Conservation (phyloP, 92 coral and sea anemone species). For the Parazoanthus darwini region DNA sequence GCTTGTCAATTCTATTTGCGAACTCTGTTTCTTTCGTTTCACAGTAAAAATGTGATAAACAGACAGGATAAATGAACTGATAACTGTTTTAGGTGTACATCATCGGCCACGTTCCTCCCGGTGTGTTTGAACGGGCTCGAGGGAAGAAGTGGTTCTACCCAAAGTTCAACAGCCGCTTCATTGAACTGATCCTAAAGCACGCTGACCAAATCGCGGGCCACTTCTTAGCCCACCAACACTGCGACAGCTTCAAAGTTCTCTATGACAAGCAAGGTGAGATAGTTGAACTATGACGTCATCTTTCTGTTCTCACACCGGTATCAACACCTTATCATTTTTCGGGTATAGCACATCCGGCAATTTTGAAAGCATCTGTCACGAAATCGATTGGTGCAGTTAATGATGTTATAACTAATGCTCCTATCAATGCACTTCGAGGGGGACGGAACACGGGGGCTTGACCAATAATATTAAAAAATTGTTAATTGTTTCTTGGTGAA, state of each 20-base stretch:
- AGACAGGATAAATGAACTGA: background rate
- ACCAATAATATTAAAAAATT: too few species aligned
- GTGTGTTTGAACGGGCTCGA: slow-evolving; percentile 62
- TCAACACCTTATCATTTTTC: too few species aligned
- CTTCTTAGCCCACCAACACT: slow-evolving; percentile 67
- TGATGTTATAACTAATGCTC: too few species aligned
- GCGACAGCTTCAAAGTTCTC: slow-evolving; percentile 69
- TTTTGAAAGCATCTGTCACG: too few species aligned
- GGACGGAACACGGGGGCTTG: too few species aligned
- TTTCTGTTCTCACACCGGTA: background rate
- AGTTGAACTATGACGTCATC: background rate
- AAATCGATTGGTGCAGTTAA: too few species aligned
- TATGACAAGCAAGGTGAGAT: slow-evolving; percentile 47
- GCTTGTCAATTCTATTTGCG: too few species aligned
- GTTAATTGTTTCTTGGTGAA: too few species aligned
- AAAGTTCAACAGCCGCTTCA: slow-evolving; percentile 54
- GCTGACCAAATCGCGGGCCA: slow-evolving; percentile 58
- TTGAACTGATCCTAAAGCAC: slow-evolving; percentile 45
- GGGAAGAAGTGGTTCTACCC: slow-evolving; percentile 67
- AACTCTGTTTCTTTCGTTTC: too few species aligned
- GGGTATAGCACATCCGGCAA: too few species aligned
- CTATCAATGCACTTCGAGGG: too few species aligned
- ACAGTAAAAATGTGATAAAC: too few species aligned
- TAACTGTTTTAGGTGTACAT: slow-evolving; percentile 47
- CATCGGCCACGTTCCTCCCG: slow-evolving; percentile 70